Conservation (phyloP, 2,797 vertebrate genomes). For the Eospalax fontanierii region DNA sequence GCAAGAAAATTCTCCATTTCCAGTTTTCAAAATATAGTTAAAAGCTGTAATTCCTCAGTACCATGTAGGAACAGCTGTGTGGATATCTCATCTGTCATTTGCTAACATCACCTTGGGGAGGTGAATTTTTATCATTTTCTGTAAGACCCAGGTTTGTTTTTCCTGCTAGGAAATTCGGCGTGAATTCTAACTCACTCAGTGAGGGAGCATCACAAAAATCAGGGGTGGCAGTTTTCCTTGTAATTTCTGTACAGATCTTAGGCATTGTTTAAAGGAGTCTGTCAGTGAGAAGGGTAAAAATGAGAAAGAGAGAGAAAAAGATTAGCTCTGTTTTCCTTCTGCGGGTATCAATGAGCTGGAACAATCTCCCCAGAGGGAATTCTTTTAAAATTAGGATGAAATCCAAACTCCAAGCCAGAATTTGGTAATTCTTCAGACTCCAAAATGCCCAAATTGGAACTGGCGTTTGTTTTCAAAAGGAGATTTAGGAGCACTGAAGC, state of each 20-base stretch:
- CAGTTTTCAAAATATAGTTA: slow-evolving; percentile 2
- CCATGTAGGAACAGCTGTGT: background rate
- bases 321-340: slow-evolving; percentile 52
- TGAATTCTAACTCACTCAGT: slow-evolving; percentile 6
- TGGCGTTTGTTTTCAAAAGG: background rate
- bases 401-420: slow-evolving; percentile 22
- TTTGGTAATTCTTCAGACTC: background rate
- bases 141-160: slow-evolving; percentile 12
- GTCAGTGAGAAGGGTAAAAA: background rate
- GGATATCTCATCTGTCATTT: background rate
- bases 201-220: slow-evolving; percentile 13
- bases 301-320: background rate
- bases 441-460: slow-evolving; percentile 24
- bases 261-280: slow-evolving; percentile 67
- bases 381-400: slow-evolving; percentile 75
- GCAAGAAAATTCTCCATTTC: background rate
- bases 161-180: background rate
- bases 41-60: background rate
- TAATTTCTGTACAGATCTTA: slow-evolving; percentile 72
- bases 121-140: slow-evolving; percentile 42
- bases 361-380: slow-evolving; percentile 51
- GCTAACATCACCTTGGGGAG: background rate
- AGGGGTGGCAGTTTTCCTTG: slow-evolving; percentile 62
- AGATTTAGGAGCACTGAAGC: background rate
- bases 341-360: slow-evolving; percentile 51